Conservation (phyloP, 2,797 vertebrate species). For the Craterocephalus amniculus region DNA sequence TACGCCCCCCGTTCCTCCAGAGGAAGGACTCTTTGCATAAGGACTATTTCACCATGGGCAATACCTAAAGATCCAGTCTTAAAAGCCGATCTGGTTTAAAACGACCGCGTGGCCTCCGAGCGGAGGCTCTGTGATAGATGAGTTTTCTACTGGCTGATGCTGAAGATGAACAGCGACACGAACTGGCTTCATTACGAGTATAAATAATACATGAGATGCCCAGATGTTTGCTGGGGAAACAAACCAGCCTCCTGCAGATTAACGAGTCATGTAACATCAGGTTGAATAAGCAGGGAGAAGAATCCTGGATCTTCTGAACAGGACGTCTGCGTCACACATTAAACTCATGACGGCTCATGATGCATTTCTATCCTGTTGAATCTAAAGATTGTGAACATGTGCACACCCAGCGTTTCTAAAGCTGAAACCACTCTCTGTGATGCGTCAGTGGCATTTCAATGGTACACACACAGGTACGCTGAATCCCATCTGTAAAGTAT, state of each 20-base stretch:
- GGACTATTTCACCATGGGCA: slow-evolving; percentile 46
- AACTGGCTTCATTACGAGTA: slow-evolving; percentile 31
- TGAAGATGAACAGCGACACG: slow-evolving; percentile 16
- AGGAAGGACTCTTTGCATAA: slow-evolving; percentile 41
- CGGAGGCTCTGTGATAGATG: slow-evolving; percentile 39
- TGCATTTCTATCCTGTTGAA: slow-evolving; percentile 24
- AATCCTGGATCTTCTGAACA: slow-evolving; percentile 17
- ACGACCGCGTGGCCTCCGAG: slow-evolving; percentile 35
- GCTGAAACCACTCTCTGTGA: slow-evolving; percentile 19
- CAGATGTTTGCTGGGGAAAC: slow-evolving; percentile 25
- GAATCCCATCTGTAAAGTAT: slow-evolving; percentile 35
- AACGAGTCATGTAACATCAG: slow-evolving; percentile 20
- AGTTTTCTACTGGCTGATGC: slow-evolving; percentile 41
- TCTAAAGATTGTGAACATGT: slow-evolving; percentile 16
- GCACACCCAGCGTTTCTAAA: slow-evolving; percentile 27
- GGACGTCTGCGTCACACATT: slow-evolving; percentile 15
- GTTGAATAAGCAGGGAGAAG: slow-evolving; percentile 22
- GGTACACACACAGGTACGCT: neutral
- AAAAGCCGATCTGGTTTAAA: slow-evolving; percentile 50
- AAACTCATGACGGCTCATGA: slow-evolving; percentile 19
- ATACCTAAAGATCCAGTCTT: slow-evolving; percentile 48
- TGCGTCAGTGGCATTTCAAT: slow-evolving; percentile 14
- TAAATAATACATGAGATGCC: slow-evolving; percentile 17
- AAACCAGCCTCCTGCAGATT: slow-evolving; percentile 23
- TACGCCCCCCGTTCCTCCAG: slow-evolving; percentile 14